These are phyloP conservation scores for Streptopelia turtur DNA, from an alignment of 2,797 vertebrate genomes.

Conservation along the genomic window DNA sequence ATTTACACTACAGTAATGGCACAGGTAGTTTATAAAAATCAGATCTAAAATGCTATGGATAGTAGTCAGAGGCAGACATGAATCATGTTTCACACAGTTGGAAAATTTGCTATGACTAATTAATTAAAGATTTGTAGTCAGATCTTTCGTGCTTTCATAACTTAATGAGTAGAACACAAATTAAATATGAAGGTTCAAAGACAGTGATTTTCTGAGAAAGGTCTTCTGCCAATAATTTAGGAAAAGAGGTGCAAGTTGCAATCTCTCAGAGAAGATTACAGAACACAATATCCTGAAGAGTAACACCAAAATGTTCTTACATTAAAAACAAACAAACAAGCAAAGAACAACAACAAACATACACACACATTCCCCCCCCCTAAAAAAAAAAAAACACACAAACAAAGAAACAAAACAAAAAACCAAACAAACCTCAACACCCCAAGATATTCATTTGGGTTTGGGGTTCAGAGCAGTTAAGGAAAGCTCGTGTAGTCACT, in stretches of 20 bases:
- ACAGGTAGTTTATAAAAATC: constrained; percentile 25
- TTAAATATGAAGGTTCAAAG: constrained; percentile 31
- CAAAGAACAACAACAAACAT: neutral
- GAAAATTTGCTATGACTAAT: constrained; percentile 39
- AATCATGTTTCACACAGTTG: neutral
- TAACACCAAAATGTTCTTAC: neutral
- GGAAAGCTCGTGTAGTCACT: neutral
- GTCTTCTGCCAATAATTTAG: neutral
- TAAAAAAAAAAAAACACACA: too few relatives aligned
- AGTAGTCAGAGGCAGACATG: neutral
- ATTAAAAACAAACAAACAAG: neutral
- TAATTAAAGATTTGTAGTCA: constrained; percentile 27
- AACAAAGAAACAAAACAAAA: too few relatives aligned
- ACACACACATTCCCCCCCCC: too few relatives aligned
- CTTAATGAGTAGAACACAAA: neutral
- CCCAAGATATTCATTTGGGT: neutral
- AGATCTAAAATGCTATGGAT: constrained; percentile 6
- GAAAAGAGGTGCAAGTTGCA: neutral
- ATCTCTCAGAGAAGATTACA: neutral
- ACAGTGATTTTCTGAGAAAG: constrained; percentile 12
- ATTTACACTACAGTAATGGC: neutral
- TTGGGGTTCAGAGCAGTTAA: neutral
- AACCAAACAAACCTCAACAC: too few relatives aligned
- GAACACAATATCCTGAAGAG: neutral
- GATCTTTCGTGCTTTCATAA: neutral